Evolutionary conservation across 2,797 vertebrate species (phyloP).

Genomic region (Hafferia zeledoni): DNA sequence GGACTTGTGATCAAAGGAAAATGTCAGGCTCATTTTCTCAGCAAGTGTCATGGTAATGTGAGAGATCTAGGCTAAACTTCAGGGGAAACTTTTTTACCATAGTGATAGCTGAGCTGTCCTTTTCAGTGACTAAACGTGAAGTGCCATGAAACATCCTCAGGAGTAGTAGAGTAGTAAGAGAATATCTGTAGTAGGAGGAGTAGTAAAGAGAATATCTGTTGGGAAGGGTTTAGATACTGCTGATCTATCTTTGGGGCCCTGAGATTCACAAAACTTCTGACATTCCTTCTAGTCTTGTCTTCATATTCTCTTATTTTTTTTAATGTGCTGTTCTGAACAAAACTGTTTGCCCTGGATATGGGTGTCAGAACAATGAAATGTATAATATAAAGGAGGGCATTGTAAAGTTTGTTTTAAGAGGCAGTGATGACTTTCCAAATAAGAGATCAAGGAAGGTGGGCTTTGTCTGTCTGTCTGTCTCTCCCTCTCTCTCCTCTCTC

Average conservation of each 20-base stretch:
- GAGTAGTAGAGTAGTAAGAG: not conserved
- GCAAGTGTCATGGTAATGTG: not conserved
- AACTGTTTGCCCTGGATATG: not conserved
- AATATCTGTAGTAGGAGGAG: not conserved
- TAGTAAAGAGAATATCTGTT: not conserved
- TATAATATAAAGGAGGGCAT: not conserved
- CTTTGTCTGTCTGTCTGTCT: rapidly evolving
- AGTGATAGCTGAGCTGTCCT: not conserved
- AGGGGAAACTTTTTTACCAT: not conserved
- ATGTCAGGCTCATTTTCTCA: constrained; percentile 34
- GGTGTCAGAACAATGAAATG: not conserved
- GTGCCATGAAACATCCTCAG: not conserved
- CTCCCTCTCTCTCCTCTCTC: rapidly evolving
- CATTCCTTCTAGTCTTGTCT: not conserved
- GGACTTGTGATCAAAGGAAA: constrained; percentile 46
- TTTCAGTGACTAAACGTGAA: not conserved
- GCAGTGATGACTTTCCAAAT: not conserved
- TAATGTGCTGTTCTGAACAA: constrained; percentile 11
- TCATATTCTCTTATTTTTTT: not conserved
- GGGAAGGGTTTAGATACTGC: not conserved
- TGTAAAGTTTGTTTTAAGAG: not conserved
- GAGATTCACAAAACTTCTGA: not conserved
- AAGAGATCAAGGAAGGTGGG: not conserved
- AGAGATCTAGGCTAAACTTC: not conserved
- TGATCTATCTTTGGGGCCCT: not conserved